Conservation (phyloP, 2,888 invertebrate genomes). For the Drosophila phalerata region DNA sequence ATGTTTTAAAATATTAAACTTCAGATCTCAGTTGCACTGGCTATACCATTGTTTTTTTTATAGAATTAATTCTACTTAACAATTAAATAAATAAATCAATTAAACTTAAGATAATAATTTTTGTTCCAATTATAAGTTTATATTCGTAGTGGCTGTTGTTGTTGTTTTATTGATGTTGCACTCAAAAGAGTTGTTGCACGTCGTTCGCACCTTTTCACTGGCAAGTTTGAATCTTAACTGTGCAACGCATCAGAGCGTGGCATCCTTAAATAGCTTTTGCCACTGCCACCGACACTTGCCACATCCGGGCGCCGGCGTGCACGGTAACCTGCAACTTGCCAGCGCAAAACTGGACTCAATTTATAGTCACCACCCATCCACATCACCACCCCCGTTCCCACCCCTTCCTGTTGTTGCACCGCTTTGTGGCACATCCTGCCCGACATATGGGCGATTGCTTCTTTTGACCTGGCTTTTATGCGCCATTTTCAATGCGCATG, state of each 20-base stretch:
- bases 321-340: constrained; percentile 38
- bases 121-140: too few species aligned
- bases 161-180: constrained; percentile 3
- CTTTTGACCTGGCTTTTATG: constrained; percentile 65
- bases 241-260: constrained; percentile 73
- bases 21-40: too few species aligned
- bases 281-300: constrained; percentile 31
- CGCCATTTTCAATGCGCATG: constrained; percentile 63
- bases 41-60: too few species aligned
- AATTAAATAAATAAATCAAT: too few species aligned
- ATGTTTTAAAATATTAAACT: too few species aligned
- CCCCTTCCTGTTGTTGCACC: not conserved
- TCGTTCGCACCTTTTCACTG: constrained; percentile 61
- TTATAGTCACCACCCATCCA: constrained; percentile 12
- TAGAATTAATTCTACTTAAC: too few species aligned
- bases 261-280: constrained; percentile 79
- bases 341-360: constrained; percentile 54
- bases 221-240: constrained; percentile 71
- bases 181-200: constrained; percentile 14
- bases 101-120: too few species aligned
- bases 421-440: not conserved
- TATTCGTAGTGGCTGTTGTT: constrained; percentile 1
- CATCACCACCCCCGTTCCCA: too few species aligned
- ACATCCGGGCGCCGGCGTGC: constrained; percentile 57
- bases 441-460: constrained; percentile 39